These are phyloP conservation scores for Otis tarda DNA, from an alignment of 2,113 vertebrate genomes.

Conservation along the genomic window DNA sequence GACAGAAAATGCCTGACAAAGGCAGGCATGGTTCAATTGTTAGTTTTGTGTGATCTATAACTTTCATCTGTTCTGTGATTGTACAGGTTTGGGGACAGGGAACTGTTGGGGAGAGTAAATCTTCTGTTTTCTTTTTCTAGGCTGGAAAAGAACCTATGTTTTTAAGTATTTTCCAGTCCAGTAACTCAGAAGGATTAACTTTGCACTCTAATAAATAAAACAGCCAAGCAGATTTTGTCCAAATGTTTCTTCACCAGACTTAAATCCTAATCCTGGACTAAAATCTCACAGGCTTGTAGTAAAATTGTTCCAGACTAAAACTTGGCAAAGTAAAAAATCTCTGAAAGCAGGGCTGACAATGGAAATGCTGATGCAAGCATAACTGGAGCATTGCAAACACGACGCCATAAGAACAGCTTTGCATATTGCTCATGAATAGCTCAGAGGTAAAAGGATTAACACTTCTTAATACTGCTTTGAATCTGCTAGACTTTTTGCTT, in stretches of 20 bases:
- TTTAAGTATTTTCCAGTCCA: constrained; percentile 30
- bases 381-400: constrained; percentile 57
- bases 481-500: constrained; percentile 58
- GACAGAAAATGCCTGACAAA: neutral
- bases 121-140: neutral
- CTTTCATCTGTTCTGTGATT: neutral
- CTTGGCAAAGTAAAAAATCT: constrained; percentile 56
- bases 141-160: neutral
- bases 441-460: constrained; percentile 69
- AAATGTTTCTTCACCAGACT: constrained; percentile 59
- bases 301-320: constrained; percentile 66
- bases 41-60: neutral
- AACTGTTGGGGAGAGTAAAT: neutral
- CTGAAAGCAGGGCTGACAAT: constrained; percentile 62
- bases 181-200: constrained; percentile 44
- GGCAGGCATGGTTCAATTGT: neutral
- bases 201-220: constrained; percentile 57
- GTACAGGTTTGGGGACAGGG: neutral
- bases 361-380: constrained; percentile 68
- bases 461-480: constrained; percentile 65
- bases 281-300: constrained; percentile 56
- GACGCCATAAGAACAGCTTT: constrained; percentile 58
- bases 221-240: constrained; percentile 61
- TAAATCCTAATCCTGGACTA: constrained; percentile 57
- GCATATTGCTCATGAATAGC: constrained; percentile 71